These are phyloP conservation scores for Megaustenia siamemsis DNA, from an alignment of 2,888 invertebrate genomes.

Conservation along the genomic window DNA sequence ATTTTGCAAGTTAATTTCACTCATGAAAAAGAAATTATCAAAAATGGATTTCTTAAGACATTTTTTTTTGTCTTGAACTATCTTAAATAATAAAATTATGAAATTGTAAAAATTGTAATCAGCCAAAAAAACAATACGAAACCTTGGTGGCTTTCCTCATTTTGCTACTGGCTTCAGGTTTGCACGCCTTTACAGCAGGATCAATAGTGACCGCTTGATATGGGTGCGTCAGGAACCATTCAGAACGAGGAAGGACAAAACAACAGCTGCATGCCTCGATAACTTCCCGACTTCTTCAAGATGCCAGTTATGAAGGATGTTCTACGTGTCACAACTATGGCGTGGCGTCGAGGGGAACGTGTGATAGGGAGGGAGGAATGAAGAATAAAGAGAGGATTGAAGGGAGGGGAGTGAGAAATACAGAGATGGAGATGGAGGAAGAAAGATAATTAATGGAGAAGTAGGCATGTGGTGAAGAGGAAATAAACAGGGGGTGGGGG, in stretches of 20 bases:
- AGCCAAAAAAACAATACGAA: neutral
- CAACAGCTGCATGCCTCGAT: conserved; percentile 22
- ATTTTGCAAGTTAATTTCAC: too few species aligned
- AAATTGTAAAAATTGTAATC: neutral
- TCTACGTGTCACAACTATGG: conserved; percentile 3
- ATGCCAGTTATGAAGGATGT: conserved; percentile 25
- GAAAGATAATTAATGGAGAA: too few species aligned
- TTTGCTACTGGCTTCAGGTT: neutral
- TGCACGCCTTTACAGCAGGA: neutral
- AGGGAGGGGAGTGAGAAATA: too few species aligned
- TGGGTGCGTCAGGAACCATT: neutral
- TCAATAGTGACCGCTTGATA: neutral
- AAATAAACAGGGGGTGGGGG: neutral
- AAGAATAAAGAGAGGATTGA: too few species aligned
- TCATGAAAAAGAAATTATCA: too few species aligned
- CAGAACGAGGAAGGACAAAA: neutral
- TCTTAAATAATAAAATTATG: too few species aligned
- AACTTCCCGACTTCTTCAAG: neutral
- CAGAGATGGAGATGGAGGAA: too few species aligned
- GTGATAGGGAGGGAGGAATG: neutral
- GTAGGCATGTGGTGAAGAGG: neutral
- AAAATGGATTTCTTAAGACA: too few species aligned
- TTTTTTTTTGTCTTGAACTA: too few species aligned
- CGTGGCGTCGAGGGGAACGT: neutral
- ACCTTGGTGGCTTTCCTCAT: neutral